Conservation (phyloP, 2,797 vertebrate species). For the Channa striata region DNA sequence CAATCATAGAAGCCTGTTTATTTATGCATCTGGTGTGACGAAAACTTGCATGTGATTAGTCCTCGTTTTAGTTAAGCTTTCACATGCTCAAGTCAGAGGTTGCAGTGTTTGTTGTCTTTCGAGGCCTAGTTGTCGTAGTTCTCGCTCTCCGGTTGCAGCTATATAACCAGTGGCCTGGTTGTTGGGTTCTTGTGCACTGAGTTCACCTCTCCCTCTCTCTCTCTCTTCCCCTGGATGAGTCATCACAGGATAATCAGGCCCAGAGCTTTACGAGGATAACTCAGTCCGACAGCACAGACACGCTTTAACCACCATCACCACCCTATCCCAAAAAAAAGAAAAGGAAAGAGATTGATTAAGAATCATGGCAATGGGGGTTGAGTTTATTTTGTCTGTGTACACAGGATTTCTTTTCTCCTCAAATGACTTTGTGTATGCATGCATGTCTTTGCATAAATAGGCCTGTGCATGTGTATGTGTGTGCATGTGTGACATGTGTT, state of each 20-base stretch:
- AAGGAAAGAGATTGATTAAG: slow-evolving; percentile 46
- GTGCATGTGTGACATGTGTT: slow-evolving; percentile 29
- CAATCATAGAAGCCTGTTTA: slow-evolving; percentile 20
- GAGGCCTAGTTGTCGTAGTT: slow-evolving; percentile 54
- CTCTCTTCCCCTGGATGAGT: slow-evolving; percentile 69
- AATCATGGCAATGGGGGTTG: slow-evolving; percentile 14
- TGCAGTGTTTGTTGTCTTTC: slow-evolving; percentile 43
- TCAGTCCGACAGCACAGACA: slow-evolving; percentile 66
- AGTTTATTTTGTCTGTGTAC: slow-evolving; percentile 51
- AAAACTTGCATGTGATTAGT: slow-evolving; percentile 36
- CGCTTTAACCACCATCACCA: slow-evolving; percentile 57
- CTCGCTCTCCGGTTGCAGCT: slow-evolving; percentile 48
- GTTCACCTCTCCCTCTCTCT: slow-evolving; percentile 68
- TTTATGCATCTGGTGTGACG: slow-evolving; percentile 12
- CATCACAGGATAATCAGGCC: slow-evolving; percentile 80
- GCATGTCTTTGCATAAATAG: slow-evolving; percentile 62
- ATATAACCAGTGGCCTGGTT: slow-evolving; percentile 80
- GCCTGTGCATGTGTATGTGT: slow-evolving; percentile 6
- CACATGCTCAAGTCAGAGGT: slow-evolving; percentile 21
- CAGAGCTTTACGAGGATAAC: slow-evolving; percentile 81
- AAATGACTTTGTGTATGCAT: slow-evolving; percentile 51
- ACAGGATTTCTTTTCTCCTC: slow-evolving; percentile 47
- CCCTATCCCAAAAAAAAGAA: slow-evolving; percentile 33
- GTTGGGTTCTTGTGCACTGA: slow-evolving; percentile 81
- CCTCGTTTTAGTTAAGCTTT: slow-evolving; percentile 45